phyloP scores from a whole-genome alignment of 2,113 vertebrate genomes.

The Ceyx cyanopectus region DNA sequence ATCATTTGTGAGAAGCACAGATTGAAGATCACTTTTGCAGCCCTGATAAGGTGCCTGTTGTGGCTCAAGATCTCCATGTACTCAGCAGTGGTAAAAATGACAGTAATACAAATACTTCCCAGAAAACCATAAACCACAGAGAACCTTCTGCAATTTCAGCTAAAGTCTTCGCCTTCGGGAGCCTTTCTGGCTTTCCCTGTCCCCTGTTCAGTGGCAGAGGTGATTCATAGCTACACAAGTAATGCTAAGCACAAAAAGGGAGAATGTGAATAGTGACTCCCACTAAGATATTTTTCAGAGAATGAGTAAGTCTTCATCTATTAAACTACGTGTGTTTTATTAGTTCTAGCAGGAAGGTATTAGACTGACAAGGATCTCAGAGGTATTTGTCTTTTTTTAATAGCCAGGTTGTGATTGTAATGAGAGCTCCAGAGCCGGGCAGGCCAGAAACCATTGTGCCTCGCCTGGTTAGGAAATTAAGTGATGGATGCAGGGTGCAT shows the following conservation, averaged over 20 bases:
- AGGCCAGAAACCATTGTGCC: not conserved
- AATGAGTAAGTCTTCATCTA: constrained; percentile 37
- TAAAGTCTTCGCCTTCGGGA: not conserved
- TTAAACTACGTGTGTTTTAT: constrained; percentile 21
- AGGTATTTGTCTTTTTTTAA: constrained; percentile 49
- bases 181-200: not conserved
- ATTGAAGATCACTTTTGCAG: not conserved
- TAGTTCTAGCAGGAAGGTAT: constrained; percentile 34
- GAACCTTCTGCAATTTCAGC: not conserved
- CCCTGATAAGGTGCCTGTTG: not conserved
- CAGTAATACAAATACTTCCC: not conserved
- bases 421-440: constrained; percentile 1
- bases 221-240: constrained; percentile 19
- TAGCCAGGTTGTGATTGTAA: constrained; percentile 10
- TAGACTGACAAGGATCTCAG: constrained; percentile 35
- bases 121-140: constrained; percentile 3
- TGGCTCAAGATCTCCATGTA: not conserved
- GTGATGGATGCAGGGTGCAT: not conserved
- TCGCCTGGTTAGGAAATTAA: constrained; percentile 53
- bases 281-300: constrained; percentile 16
- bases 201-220: not conserved
- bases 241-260: not conserved
- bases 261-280: not conserved
- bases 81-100: not conserved
- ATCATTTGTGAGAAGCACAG: not conserved